A percentile compares a stretch with the other conserved stretches of the same genome.
Conservation (phyloP, 2,888 invertebrate genomes). For the Nomada fabriciana region DNA sequence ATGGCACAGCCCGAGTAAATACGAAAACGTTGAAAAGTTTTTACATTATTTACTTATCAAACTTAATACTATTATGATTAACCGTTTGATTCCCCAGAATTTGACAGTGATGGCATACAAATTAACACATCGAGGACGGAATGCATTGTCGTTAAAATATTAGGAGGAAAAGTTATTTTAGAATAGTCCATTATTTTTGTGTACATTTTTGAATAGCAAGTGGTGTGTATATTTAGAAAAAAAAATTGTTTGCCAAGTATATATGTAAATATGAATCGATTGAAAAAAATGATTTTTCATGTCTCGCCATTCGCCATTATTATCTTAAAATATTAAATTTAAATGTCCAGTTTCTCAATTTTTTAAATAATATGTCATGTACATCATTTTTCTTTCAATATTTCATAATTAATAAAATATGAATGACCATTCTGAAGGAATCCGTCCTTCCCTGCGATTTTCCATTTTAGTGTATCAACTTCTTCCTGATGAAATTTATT, state of each 20-base stretch:
- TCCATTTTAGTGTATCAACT: too few species aligned
- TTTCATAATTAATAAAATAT: too few species aligned
- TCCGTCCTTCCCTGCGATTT: too few species aligned
- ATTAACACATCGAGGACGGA: background rate
- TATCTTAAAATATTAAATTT: too few species aligned
- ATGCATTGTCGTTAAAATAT: background rate
- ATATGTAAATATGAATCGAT: background rate
- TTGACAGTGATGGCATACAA: background rate
- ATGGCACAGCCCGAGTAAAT: slow-evolving; percentile 21
- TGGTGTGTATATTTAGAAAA: too few species aligned
- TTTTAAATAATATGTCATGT: too few species aligned
- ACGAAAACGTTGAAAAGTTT: background rate
- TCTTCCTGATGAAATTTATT: too few species aligned
- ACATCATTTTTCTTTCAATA: too few species aligned
- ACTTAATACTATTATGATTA: background rate
- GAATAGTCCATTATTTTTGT: background rate
- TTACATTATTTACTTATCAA: background rate
- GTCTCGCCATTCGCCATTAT: background rate
- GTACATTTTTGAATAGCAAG: background rate
- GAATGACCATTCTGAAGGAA: too few species aligned
- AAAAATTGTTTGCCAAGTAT: too few species aligned
- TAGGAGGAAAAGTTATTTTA: background rate
- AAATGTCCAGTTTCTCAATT: too few species aligned
- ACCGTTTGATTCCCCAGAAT: background rate
- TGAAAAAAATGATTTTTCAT: too few species aligned